phyloP scores from a whole-genome alignment of 2,888 invertebrate species.

The Prosopocoilus inquinatus region DNA sequence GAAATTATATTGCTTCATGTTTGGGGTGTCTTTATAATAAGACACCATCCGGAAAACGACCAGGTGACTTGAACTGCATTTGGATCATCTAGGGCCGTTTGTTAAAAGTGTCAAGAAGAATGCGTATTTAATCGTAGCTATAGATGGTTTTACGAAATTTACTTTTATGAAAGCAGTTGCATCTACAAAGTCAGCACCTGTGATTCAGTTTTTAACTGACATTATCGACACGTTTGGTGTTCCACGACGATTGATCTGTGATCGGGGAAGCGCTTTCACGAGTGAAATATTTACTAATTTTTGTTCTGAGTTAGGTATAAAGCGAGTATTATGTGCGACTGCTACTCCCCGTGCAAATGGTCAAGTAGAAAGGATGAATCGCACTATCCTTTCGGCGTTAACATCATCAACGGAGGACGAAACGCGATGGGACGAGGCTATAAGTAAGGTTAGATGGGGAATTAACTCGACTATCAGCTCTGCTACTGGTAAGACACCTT shows the following conservation, averaged over 20 bases:
- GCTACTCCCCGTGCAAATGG: constrained; percentile 23
- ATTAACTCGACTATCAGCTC: constrained; percentile 28
- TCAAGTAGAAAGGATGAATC: constrained; percentile 31
- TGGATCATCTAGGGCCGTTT: no score
- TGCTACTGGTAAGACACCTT: constrained; percentile 26
- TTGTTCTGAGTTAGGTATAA: neutral
- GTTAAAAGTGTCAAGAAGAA: constrained; percentile 20
- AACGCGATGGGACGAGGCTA: constrained; percentile 26
- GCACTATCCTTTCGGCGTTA: constrained; percentile 24
- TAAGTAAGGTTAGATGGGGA: constrained; percentile 25
- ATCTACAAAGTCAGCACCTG: constrained; percentile 22
- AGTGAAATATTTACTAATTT: neutral
- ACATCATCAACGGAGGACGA: constrained; percentile 24
- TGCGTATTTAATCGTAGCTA: constrained; percentile 32
- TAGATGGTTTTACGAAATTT: constrained; percentile 40
- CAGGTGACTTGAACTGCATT: neutral
- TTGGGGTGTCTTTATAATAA: constrained; percentile 1
- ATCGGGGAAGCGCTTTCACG: neutral
- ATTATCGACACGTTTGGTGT: neutral
- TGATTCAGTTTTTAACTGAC: constrained; percentile 23
- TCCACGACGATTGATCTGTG: constrained; percentile 2
- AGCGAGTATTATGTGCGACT: neutral
- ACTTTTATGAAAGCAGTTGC: constrained; percentile 32
- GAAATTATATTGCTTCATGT: neutral
- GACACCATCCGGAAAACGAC: neutral